Evolutionary conservation across 1,140 invertebrate species (phyloP).

Genomic region (Mamestra configurata): DNA sequence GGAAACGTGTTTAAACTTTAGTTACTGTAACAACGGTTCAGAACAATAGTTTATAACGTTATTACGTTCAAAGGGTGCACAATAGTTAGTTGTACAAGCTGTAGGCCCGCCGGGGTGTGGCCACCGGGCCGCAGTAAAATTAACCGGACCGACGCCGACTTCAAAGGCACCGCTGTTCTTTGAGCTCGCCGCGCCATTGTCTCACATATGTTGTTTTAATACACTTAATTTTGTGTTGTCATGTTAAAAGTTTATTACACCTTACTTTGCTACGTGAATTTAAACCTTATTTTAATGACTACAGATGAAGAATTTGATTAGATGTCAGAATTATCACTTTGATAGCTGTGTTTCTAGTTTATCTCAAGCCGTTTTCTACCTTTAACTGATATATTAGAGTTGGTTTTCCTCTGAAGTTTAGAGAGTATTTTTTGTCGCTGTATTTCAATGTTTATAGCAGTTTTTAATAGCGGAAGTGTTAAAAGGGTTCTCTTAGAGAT

Average conservation of each 20-base stretch:
- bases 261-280: slow-evolving; percentile 3
- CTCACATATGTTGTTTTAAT: slow-evolving; percentile 81
- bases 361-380: not conserved
- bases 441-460: slow-evolving; percentile 48
- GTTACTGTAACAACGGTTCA: not conserved
- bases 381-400: not conserved
- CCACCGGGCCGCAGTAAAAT: slow-evolving; percentile 73
- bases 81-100: slow-evolving; percentile 35
- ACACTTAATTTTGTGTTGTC: slow-evolving; percentile 83
- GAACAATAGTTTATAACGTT: slow-evolving; percentile 23
- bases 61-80: slow-evolving; percentile 43
- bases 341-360: not conserved
- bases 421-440: slow-evolving; percentile 28
- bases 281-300: slow-evolving; percentile 34
- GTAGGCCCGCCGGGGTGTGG: slow-evolving; percentile 57
- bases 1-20: not conserved
- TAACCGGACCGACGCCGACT: slow-evolving; percentile 63
- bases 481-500: slow-evolving; percentile 58
- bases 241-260: slow-evolving; percentile 82
- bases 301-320: slow-evolving; percentile 14
- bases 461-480: slow-evolving; percentile 71
- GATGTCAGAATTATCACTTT: not conserved
- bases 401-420: not conserved
- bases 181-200: slow-evolving; percentile 78
- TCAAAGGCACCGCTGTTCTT: slow-evolving; percentile 78